phyloP scores from a whole-genome alignment of 1,140 invertebrate species.

The Panagrolaimus sp. region DNA sequence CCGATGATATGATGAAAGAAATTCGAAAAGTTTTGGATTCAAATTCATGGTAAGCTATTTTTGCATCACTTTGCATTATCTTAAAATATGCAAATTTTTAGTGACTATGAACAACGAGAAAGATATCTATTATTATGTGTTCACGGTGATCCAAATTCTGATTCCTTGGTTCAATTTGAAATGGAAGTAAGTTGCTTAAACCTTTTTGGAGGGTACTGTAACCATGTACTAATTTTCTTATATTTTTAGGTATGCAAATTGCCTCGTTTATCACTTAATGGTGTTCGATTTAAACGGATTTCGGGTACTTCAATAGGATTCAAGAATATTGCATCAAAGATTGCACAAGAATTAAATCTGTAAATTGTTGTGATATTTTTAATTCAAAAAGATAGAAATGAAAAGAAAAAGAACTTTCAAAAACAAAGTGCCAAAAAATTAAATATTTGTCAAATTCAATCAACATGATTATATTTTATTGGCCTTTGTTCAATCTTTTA shows the following conservation, averaged over 20 bases:
- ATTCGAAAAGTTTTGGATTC: slow-evolving; percentile 96
- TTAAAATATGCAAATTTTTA: too few relatives aligned
- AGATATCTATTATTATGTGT: slow-evolving; percentile 92
- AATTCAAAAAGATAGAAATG: too few relatives aligned
- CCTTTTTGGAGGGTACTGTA: not conserved
- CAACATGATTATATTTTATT: too few relatives aligned
- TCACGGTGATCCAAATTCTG: slow-evolving; percentile 95
- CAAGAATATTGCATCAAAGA: slow-evolving; percentile 99
- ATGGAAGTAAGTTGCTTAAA: slow-evolving; percentile 75
- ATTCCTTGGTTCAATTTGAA: slow-evolving; percentile 98
- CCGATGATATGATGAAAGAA: slow-evolving; percentile 98
- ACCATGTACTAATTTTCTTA: not conserved
- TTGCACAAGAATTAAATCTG: slow-evolving; percentile 98
- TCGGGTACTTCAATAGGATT: slow-evolving; percentile 99
- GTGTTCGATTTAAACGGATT: slow-evolving; percentile 97
- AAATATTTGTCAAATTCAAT: too few relatives aligned
- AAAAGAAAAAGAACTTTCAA: too few relatives aligned
- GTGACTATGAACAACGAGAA: slow-evolving; percentile 98
- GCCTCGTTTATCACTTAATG: slow-evolving; percentile 92
- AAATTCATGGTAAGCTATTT: too few relatives aligned
- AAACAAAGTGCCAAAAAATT: too few relatives aligned
- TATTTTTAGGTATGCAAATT: slow-evolving; percentile 75
- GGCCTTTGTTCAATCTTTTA: too few relatives aligned
- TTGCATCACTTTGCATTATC: too few relatives aligned
- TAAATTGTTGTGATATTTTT: slow-evolving; percentile 13